Evolutionary conservation across 2,797 vertebrate genomes (phyloP).

Genomic region (Hypotaenidia okinawae): DNA sequence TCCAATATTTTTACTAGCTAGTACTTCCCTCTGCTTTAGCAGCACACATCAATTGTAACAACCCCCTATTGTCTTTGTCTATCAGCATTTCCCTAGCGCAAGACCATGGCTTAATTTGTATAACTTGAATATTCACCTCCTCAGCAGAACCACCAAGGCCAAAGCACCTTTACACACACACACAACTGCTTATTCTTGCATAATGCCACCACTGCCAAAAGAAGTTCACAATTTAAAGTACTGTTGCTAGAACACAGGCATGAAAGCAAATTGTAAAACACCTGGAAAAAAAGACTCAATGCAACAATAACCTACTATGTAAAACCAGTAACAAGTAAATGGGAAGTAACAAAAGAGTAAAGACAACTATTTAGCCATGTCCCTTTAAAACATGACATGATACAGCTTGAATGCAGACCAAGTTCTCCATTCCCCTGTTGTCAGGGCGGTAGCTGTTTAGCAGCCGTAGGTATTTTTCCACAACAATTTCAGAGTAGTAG

Average conservation of each 20-base stretch:
- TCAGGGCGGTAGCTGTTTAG: constrained; percentile 16
- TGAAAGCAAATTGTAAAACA: neutral
- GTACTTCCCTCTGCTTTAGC: neutral
- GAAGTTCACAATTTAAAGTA: neutral
- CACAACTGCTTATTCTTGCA: neutral
- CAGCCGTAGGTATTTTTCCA: constrained; percentile 50
- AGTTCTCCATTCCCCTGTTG: constrained; percentile 18
- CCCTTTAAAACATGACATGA: neutral
- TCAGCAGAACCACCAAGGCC: neutral
- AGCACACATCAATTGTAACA: neutral
- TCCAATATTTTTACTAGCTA: neutral
- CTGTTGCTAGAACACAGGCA: neutral
- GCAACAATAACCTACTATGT: neutral
- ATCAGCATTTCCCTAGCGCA: neutral
- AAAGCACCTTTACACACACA: neutral
- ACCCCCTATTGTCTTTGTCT: neutral
- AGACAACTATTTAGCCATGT: neutral
- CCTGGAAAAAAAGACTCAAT: neutral
- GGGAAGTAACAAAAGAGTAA: neutral
- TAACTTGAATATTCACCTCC: neutral
- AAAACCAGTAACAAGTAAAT: neutral
- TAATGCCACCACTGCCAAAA: neutral
- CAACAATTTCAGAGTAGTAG: neutral
- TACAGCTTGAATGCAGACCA: neutral
- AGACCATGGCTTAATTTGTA: neutral